Conservation (phyloP, 37 sponge, comb jelly and placozoan genomes). For the Bolinopsis microptera region DNA sequence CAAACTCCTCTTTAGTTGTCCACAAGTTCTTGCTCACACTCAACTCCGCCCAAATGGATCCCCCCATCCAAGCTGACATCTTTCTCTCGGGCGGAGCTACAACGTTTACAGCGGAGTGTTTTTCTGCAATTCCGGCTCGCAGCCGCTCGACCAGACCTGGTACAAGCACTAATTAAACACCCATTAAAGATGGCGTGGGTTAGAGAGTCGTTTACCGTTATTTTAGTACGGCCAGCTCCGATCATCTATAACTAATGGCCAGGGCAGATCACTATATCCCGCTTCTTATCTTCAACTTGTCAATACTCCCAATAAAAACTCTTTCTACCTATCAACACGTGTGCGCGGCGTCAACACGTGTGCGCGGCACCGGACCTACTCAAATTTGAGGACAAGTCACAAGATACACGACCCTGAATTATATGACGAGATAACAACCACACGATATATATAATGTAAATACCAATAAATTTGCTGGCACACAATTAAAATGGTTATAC, state of each 20-base stretch:
- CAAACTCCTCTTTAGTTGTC: constrained; percentile 14
- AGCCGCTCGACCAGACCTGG: not conserved
- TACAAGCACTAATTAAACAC: no score
- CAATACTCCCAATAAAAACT: not conserved
- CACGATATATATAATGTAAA: no score
- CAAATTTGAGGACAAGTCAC: not conserved
- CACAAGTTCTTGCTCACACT: not conserved
- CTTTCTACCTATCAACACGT: not conserved
- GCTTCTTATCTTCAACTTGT: not conserved
- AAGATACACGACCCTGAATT: no score
- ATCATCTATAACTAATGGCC: not conserved
- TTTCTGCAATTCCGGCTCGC: not conserved
- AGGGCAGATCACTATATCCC: not conserved
- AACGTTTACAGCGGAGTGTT: not conserved
- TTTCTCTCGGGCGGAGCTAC: not conserved
- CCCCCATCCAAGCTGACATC: not conserved
- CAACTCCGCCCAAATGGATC: not conserved
- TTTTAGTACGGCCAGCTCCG: not conserved
- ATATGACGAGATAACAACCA: no score
- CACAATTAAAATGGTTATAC: not conserved
- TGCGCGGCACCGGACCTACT: not conserved
- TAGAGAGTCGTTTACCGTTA: not conserved
- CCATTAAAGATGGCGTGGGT: not conserved
- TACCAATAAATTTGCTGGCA: not conserved
- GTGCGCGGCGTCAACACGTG: not conserved